Evolutionary conservation across 2,113 vertebrate species (phyloP), one percentile per base, ranked within the genome.

Genomic region (Aplodontia rufa): DNA sequence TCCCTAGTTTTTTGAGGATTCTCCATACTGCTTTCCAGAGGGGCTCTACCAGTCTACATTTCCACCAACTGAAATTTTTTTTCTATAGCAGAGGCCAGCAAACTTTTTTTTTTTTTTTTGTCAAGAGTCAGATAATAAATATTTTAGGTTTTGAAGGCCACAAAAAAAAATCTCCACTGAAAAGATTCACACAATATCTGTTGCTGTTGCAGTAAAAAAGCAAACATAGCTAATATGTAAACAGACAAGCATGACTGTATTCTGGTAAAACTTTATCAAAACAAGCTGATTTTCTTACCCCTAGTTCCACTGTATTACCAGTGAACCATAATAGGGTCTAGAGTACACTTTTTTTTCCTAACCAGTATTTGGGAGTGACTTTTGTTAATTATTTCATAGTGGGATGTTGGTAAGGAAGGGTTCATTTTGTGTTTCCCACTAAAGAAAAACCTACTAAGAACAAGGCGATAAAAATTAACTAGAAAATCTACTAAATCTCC

Each of bases 101-200:
- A 35, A n/a, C 42, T 83, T 75, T 72, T 92, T 94, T 58, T 82
- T 7, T 86, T 83, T 75, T 72, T 92, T 94, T 58, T 82, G 9
- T 86, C 42, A 60, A 84, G 66, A 8, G 14, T 37, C n/a, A 68
- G 14, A 35, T 35, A 68, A 4, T 86, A 91, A 96, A 86, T 90
- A 93, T 64, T 87, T 96, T 60, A 55, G 14, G 16, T 49, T 94
- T 71, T 82, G 4, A 11, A 74, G 11, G 37, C 26, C 7, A 22
- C 10, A 10, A 37, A 37, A n/a, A n/a, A n/a, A n/a, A n/a, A n/a
- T 64, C 37, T 76, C 71, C 37, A 2, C 85, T 58, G 22, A 3
- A 76, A 60, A 22, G 68, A 51, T 69, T 93, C 42, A 45, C 78
- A 45, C 1, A 22, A 13, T 83, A 62, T 81, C 53, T 45, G 22